These are phyloP conservation scores for Coregonus sp. DNA, from an alignment of 2,797 vertebrate genomes.

Conservation along the genomic window DNA sequence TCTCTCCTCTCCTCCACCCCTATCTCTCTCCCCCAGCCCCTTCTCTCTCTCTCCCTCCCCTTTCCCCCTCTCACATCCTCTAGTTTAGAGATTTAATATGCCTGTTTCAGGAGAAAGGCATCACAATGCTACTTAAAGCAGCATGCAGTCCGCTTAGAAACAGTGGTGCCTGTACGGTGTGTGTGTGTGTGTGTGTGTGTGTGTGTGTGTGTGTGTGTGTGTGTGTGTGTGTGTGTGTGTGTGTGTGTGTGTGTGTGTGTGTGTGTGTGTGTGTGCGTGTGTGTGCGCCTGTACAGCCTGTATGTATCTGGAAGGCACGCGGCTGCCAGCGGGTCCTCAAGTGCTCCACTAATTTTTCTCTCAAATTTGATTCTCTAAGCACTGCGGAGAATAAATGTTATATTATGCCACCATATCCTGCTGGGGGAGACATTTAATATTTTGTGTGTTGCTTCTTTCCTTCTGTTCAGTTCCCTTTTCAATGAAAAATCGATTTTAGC, in stretches of 20 bases:
- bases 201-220: too few relatives aligned
- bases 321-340: constrained; percentile 65
- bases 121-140: constrained; percentile 41
- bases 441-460: constrained; percentile 41
- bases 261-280: too few relatives aligned
- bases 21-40: constrained; percentile 15
- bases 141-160: constrained; percentile 44
- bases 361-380: constrained; percentile 70
- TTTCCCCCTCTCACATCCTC: neutral
- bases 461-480: neutral
- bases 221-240: too few relatives aligned
- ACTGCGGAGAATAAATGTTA: constrained; percentile 59
- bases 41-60: constrained; percentile 29
- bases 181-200: too few relatives aligned
- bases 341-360: constrained; percentile 56
- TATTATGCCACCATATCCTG: constrained; percentile 57
- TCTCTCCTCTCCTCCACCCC: constrained; percentile 12
- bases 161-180: constrained; percentile 18
- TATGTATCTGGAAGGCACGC: constrained; percentile 54
- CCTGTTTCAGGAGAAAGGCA: constrained; percentile 40
- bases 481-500: neutral
- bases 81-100: constrained; percentile 50
- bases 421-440: constrained; percentile 59
- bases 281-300: neutral
- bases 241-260: too few relatives aligned